A percentile compares a stretch with the other conserved stretches of the same genome.
phyloP scores from a whole-genome alignment of 2,797 vertebrate genomes.

The Epinephelus awoara region DNA sequence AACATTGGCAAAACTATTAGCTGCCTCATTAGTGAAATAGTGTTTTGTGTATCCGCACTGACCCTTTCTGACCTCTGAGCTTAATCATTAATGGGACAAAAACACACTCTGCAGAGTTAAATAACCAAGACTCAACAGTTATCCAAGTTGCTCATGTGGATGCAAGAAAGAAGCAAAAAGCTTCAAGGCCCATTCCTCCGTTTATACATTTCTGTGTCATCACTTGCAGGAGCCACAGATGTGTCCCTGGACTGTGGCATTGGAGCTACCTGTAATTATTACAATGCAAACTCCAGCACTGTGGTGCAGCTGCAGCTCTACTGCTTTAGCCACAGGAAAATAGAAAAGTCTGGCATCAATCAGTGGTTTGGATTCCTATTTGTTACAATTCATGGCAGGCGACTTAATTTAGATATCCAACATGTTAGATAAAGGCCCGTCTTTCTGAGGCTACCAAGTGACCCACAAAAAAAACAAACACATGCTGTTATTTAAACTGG shows the following conservation, averaged over 20 bases:
- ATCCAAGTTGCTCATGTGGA: neutral
- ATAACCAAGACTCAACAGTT: neutral
- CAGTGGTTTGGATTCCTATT: neutral
- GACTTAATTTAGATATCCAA: neutral
- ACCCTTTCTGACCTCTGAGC: conserved; percentile 6
- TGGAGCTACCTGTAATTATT: neutral
- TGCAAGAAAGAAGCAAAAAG: neutral
- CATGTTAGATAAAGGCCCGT: no score
- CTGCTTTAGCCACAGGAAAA: neutral
- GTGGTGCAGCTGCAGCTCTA: neutral
- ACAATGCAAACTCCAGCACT: neutral
- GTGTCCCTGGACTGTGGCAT: conserved; percentile 2
- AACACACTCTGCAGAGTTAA: neutral
- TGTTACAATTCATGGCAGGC: neutral
- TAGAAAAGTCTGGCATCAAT: neutral
- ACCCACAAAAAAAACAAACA: neutral
- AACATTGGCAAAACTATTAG: neutral
- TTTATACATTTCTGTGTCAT: neutral
- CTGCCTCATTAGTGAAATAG: neutral
- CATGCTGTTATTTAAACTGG: neutral
- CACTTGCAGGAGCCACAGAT: neutral
- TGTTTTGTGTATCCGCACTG: neutral
- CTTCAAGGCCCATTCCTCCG: neutral
- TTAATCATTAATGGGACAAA: conserved; percentile 27
- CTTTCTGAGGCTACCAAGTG: neutral